Conservation (phyloP, 2,113 vertebrate genomes). For the Lepisosteus osseus region DNA sequence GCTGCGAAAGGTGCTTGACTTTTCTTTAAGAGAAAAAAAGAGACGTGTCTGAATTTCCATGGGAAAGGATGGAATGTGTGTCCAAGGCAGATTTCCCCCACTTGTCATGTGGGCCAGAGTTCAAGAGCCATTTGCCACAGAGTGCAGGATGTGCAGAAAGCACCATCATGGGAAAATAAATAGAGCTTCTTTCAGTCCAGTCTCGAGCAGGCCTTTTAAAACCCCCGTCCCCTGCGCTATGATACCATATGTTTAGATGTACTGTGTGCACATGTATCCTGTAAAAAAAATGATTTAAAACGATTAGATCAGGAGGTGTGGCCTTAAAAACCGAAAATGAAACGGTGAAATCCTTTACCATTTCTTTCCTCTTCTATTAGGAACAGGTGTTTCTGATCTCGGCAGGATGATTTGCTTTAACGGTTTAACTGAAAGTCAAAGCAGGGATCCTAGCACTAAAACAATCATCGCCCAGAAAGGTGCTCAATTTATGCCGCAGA, state of each 20-base stretch:
- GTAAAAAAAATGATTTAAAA: neutral
- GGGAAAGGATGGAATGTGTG: constrained; percentile 21
- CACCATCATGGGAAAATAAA: constrained; percentile 10
- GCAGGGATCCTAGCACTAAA: no score
- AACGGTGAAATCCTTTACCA: neutral
- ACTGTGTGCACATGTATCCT: neutral
- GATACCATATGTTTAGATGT: neutral
- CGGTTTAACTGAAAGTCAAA: no score
- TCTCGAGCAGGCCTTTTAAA: neutral
- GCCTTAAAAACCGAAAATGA: neutral
- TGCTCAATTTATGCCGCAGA: no score
- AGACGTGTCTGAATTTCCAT: constrained; percentile 10
- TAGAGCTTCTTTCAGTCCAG: neutral
- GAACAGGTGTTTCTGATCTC: no score
- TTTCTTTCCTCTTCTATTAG: no score
- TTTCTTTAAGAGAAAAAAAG: neutral
- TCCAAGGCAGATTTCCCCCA: constrained; percentile 8
- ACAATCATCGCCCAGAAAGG: no score
- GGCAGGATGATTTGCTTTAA: no score
- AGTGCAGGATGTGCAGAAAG: constrained; percentile 9
- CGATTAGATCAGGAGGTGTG: neutral
- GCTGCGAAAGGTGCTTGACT: no score
- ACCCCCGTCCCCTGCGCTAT: neutral
- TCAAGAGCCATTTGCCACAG: constrained; percentile 6
- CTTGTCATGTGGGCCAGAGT: constrained; percentile 1